Percentiles rank a stretch among this genome's conserved stretches.
Conservation (phyloP, 2,113 vertebrate species). For the Paramormyrops kingsleyae region DNA sequence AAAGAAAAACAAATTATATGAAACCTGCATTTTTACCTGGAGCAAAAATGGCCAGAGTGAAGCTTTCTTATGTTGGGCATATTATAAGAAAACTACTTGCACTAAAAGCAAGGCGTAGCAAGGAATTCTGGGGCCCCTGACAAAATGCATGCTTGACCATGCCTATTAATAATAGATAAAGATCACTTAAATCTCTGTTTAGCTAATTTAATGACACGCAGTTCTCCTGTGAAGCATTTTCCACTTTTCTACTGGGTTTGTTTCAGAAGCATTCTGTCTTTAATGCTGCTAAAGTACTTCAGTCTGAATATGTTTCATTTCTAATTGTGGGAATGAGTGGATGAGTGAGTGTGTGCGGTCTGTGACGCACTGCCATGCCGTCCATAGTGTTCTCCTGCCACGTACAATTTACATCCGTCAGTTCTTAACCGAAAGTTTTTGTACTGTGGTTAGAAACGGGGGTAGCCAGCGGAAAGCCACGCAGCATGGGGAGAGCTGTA, state of each 20-base stretch:
- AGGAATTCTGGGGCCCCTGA: neutral
- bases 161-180: neutral
- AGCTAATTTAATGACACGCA: neutral
- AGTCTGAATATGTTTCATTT: neutral
- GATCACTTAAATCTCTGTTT: neutral
- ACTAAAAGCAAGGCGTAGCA: neutral
- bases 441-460: neutral
- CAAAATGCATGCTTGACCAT: neutral
- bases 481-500: neutral
- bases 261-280: neutral
- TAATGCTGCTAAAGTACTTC: neutral
- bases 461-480: neutral
- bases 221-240: neutral
- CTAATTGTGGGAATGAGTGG: neutral
- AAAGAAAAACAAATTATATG: neutral
- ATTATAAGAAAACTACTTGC: neutral
- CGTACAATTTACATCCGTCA: neutral
- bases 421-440: neutral
- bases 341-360: neutral
- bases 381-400: neutral
- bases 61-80: neutral
- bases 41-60: neutral
- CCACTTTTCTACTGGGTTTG: neutral
- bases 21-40: neutral
- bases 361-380: neutral